Percentiles rank a stretch among this genome's conserved stretches.
phyloP scores from a whole-genome alignment of 2,113 vertebrate species.

The Erpornis zantholeuca region DNA sequence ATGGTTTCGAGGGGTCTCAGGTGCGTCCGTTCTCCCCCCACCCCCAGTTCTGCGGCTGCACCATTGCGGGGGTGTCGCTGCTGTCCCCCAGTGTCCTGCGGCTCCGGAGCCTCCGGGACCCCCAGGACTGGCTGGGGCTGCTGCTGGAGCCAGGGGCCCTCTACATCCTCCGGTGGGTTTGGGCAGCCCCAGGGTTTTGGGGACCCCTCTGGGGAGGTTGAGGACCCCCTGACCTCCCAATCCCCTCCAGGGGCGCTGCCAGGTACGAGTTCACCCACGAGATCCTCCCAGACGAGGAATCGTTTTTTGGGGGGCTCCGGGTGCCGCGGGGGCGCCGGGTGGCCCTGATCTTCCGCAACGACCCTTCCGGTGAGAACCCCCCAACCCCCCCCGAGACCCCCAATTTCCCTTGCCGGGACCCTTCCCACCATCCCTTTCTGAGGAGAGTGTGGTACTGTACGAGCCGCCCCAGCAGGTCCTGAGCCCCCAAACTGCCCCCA shows the following conservation, averaged over 20 bases:
- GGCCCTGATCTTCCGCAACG: not conserved
- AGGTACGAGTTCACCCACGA: not conserved
- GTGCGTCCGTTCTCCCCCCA: not conserved
- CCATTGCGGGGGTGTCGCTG: not conserved
- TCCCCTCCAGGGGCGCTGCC: not conserved
- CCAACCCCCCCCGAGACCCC: not conserved
- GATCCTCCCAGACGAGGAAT: not conserved
- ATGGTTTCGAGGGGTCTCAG: not conserved
- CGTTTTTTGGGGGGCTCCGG: not conserved
- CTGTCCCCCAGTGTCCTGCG: not conserved
- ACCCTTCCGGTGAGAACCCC: not conserved
- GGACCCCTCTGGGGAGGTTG: not conserved
- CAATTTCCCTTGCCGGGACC: not conserved
- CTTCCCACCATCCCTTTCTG: too few relatives aligned
- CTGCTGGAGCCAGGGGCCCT: not conserved
- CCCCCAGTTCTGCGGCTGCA: not conserved
- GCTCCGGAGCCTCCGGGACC: not conserved
- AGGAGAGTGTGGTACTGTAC: not conserved
- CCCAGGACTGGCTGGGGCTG: not conserved
- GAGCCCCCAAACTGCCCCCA: not conserved
- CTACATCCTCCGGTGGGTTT: not conserved
- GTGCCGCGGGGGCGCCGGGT: not conserved
- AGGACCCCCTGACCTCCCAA: fast-evolving
- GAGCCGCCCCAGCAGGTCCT: not conserved
- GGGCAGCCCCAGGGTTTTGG: not conserved